These are phyloP conservation scores for Micrasema minimum DNA, from an alignment of 1,140 invertebrate species.

Conservation along the genomic window DNA sequence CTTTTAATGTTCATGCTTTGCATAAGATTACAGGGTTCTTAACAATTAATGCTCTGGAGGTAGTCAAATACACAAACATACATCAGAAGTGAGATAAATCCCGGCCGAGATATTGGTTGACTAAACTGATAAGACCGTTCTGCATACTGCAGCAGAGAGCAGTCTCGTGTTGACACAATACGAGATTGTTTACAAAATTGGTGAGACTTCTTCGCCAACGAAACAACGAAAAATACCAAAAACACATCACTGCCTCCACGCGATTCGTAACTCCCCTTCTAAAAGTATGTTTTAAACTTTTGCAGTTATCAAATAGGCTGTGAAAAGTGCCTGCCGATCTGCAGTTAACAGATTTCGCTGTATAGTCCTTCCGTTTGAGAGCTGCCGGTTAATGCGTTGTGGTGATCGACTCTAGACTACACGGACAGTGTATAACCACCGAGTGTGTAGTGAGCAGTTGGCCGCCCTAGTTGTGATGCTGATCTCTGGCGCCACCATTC, in stretches of 20 bases:
- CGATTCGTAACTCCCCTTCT: no score
- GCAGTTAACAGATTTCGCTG: no score
- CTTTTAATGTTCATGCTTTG: not conserved
- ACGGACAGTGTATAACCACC: constrained; percentile 3
- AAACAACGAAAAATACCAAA: no score
- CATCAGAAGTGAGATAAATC: not conserved
- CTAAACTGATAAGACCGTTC: constrained; percentile 14
- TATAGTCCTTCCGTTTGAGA: no score
- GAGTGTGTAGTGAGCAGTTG: constrained; percentile 1
- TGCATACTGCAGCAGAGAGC: constrained; percentile 1
- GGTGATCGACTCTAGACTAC: not conserved
- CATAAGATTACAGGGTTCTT: not conserved
- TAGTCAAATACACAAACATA: not conserved
- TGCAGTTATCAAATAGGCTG: no score
- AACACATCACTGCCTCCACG: no score
- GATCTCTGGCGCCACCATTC: not conserved
- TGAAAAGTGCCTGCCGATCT: no score
- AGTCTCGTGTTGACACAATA: no score
- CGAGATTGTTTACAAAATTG: no score
- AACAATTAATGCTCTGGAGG: not conserved
- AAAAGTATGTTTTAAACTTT: no score
- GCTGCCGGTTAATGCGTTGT: no score
- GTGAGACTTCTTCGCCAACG: no score
- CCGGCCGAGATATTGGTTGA: not conserved
- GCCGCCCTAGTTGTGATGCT: constrained; percentile 20